Conservation (phyloP, 2,888 invertebrate genomes). For the Polylopha cassiicola region DNA sequence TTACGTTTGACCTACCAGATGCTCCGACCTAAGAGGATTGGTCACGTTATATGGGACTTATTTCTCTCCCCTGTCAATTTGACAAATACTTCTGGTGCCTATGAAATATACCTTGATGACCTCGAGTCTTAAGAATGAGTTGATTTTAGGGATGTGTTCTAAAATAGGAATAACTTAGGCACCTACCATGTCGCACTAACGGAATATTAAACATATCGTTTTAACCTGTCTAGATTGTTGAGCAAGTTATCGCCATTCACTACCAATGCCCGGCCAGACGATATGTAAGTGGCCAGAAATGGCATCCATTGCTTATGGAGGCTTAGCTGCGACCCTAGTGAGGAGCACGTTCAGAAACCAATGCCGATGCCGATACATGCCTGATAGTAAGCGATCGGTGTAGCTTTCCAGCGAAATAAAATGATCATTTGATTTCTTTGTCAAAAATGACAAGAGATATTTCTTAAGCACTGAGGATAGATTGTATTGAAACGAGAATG, state of each 20-base stretch:
- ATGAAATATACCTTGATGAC: too few relatives aligned
- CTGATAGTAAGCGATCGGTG: constrained; percentile 25
- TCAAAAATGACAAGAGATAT: constrained; percentile 17
- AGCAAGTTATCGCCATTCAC: constrained; percentile 71
- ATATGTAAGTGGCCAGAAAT: constrained; percentile 60
- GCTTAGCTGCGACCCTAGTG: constrained; percentile 59
- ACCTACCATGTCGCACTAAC: too few relatives aligned
- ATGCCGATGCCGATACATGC: constrained; percentile 44
- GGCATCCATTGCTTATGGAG: constrained; percentile 49
- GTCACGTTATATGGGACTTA: too few relatives aligned
- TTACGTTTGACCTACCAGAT: too few relatives aligned
- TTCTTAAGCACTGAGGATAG: constrained; percentile 28
- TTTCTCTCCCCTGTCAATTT: too few relatives aligned
- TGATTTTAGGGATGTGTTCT: too few relatives aligned
- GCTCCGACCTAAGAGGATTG: too few relatives aligned
- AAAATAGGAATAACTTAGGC: too few relatives aligned
- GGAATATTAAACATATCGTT: constrained; percentile 36
- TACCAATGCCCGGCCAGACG: constrained; percentile 60
- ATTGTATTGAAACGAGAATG: too few relatives aligned
- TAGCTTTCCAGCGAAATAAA: constrained; percentile 33
- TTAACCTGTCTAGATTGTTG: constrained; percentile 63
- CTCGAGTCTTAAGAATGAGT: too few relatives aligned
- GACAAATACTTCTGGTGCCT: too few relatives aligned
- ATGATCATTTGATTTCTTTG: constrained; percentile 24
- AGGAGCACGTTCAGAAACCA: constrained; percentile 45